These are phyloP conservation scores for Macrobrachium rosenbergii DNA, from an alignment of 1,140 invertebrate species.

Conservation along the genomic window DNA sequence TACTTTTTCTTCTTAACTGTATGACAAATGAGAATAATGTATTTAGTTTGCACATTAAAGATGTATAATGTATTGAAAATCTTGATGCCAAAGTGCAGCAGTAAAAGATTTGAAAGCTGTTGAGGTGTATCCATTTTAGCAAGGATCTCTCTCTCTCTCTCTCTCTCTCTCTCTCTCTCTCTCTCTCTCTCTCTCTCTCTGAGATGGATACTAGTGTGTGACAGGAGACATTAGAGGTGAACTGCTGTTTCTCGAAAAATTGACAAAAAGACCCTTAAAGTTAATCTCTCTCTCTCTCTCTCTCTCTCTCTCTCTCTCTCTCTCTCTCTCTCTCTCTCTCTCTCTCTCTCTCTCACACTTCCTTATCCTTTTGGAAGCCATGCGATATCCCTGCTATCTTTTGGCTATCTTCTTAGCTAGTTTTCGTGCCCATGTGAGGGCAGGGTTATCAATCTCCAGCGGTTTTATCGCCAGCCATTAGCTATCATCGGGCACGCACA, in stretches of 20 bases:
- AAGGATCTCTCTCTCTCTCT: no score
- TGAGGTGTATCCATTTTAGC: background rate
- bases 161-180: background rate
- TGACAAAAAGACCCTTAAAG: no score
- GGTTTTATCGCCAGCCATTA: slow-evolving; percentile 2
- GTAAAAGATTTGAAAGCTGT: no score
- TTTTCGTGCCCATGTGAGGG: no score
- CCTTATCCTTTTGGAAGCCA: background rate
- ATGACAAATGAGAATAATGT: no score
- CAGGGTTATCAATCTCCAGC: slow-evolving; percentile 35
- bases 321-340: background rate
- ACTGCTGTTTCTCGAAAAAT: no score
- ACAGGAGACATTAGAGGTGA: no score
- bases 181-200: slow-evolving; percentile 23
- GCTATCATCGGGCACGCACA: background rate
- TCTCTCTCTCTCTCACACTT: background rate
- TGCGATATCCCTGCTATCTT: slow-evolving; percentile 5
- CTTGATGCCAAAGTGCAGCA: background rate
- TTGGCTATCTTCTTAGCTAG: no score
- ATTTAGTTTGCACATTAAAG: no score
- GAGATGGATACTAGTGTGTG: no score
- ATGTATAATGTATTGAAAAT: no score
- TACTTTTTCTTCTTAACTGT: no score
- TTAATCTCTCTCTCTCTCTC: slow-evolving; percentile 12
- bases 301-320: slow-evolving; percentile 7